Conservation (phyloP, 2,888 invertebrate genomes). For the Mesoligia furuncula region DNA sequence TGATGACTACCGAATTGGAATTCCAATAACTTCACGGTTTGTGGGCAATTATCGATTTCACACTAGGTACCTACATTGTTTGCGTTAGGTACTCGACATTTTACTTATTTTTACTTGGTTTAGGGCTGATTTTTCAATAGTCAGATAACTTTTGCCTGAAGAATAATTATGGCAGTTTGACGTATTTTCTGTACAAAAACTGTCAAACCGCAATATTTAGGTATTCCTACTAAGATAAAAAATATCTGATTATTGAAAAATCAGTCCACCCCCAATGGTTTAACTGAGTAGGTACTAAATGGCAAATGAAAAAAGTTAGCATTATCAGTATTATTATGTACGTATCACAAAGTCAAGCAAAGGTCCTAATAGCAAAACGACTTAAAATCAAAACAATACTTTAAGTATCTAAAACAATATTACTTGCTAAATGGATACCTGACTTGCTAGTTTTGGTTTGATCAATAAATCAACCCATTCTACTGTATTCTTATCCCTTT, state of each 20-base stretch:
- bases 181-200: too few species aligned
- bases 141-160: too few species aligned
- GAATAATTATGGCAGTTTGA: too few species aligned
- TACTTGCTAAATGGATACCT: background rate
- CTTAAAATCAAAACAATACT: background rate
- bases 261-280: background rate
- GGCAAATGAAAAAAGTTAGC: background rate
- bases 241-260: too few species aligned
- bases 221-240: too few species aligned
- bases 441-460: background rate
- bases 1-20: background rate
- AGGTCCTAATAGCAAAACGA: background rate
- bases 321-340: background rate
- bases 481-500: background rate
- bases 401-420: background rate
- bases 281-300: background rate
- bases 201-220: too few species aligned
- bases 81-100: conserved; percentile 5
- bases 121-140: too few species aligned
- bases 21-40: conserved; percentile 2
- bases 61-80: conserved; percentile 25
- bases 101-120: background rate
- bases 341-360: background rate
- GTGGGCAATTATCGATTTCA: conserved; percentile 11
- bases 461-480: background rate